A percentile compares a stretch with the other conserved stretches of the same genome.
Conservation (phyloP, 2,113 vertebrate genomes). For the Gorsachius goisagi region DNA sequence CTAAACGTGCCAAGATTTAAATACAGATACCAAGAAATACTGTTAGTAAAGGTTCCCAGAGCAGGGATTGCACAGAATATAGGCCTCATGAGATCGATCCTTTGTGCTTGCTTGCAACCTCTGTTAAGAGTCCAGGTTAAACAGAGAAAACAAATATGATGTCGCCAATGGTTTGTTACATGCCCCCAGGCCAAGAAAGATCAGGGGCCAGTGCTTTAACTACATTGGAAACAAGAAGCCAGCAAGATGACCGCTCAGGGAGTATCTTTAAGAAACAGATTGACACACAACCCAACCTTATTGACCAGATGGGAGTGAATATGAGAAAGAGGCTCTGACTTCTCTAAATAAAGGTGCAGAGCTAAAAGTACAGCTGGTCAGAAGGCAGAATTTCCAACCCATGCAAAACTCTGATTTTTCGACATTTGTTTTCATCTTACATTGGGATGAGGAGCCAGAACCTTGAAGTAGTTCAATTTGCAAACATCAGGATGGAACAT, state of each 20-base stretch:
- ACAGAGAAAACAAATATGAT: background rate
- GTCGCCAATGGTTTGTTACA: background rate
- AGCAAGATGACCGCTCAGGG: background rate
- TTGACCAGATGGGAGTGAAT: background rate
- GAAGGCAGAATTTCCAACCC: background rate
- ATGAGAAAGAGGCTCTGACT: background rate
- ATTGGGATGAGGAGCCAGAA: background rate
- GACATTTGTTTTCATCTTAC: constrained; percentile 1
- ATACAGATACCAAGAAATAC: constrained; percentile 40
- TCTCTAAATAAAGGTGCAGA: background rate
- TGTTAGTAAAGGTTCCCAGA: constrained; percentile 28
- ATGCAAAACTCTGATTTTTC: background rate
- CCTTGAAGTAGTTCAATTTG: constrained; percentile 34
- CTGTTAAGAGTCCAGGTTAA: background rate
- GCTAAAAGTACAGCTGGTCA: background rate
- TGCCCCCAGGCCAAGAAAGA: background rate
- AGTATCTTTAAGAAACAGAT: background rate
- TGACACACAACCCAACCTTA: background rate
- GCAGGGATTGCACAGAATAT: background rate
- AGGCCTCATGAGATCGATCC: background rate
- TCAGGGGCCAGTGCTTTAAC: background rate
- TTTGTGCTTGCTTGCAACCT: background rate
- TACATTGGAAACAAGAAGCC: background rate
- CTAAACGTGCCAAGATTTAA: constrained; percentile 40
- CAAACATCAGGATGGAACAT: constrained; percentile 21